Evolutionary conservation across 2,113 vertebrate species (phyloP).

Genomic region (Martes martes): DNA sequence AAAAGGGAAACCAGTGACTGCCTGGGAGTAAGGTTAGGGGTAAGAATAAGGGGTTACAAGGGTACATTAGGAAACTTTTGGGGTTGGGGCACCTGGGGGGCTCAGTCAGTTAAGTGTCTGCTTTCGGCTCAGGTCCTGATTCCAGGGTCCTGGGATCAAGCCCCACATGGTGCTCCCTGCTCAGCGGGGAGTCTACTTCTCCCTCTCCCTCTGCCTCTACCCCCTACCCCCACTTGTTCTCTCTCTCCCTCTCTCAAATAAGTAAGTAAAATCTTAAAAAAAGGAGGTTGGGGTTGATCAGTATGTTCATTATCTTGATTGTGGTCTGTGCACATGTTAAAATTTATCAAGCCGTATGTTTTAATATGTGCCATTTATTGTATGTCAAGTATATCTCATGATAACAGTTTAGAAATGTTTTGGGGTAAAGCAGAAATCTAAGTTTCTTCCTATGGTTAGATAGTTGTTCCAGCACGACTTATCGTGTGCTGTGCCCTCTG

Average conservation of each 20-base stretch:
- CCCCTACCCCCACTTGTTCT: background rate
- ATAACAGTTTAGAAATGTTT: background rate
- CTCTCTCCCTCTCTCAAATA: background rate
- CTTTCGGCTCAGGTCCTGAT: background rate
- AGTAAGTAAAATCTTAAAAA: background rate
- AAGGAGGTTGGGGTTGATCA: background rate
- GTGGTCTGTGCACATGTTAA: background rate
- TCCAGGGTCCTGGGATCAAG: background rate
- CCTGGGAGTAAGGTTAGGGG: background rate
- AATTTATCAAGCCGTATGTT: background rate
- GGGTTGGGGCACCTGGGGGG: background rate
- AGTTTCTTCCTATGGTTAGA: background rate
- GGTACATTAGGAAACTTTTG: background rate
- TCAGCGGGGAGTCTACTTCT: background rate
- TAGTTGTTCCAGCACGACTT: background rate
- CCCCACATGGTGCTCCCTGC: fast-evolving
- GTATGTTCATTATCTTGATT: background rate
- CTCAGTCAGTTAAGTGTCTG: fast-evolving
- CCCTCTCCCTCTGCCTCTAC: background rate
- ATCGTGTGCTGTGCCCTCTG: too few relatives aligned
- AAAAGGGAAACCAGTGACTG: background rate
- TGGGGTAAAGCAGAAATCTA: background rate
- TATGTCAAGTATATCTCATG: background rate
- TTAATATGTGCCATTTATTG: background rate
- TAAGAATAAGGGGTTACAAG: background rate